Conservation (phyloP, 2,888 invertebrate species). For the Phytoseiulus persimilis region DNA sequence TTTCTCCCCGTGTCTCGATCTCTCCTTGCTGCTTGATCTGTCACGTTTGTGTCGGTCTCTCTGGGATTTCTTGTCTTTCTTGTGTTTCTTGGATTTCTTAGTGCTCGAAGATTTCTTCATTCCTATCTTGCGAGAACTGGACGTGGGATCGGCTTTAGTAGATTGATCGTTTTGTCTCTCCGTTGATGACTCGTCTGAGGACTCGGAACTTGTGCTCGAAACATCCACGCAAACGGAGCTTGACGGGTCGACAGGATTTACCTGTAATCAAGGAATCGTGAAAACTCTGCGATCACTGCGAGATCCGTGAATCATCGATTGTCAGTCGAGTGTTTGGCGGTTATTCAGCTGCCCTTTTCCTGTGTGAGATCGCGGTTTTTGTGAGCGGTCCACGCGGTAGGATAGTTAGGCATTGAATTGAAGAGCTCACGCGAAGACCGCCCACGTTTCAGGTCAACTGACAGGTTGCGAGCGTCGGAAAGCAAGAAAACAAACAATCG, state of each 20-base stretch:
- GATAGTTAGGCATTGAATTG: neutral
- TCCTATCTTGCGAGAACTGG: neutral
- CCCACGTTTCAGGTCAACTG: neutral
- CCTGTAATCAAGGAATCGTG: neutral
- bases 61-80: neutral
- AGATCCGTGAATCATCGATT: neutral
- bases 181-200: neutral
- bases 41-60: neutral
- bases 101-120: neutral
- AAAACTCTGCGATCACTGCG: neutral
- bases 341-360: neutral
- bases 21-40: neutral
- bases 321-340: neutral
- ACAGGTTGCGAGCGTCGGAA: neutral
- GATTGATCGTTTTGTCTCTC: neutral
- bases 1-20: neutral
- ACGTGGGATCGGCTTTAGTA: neutral
- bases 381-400: neutral
- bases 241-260: slow-evolving; percentile 1
- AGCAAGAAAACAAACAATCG: neutral
- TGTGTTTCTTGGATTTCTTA: slow-evolving; percentile 15
- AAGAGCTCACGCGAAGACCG: neutral
- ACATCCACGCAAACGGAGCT: slow-evolving; percentile 29
- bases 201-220: slow-evolving; percentile 7
- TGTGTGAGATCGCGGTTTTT: neutral